Evolutionary conservation across 2,888 invertebrate species (phyloP).

Genomic region (Zaprionus lineosus): DNA sequence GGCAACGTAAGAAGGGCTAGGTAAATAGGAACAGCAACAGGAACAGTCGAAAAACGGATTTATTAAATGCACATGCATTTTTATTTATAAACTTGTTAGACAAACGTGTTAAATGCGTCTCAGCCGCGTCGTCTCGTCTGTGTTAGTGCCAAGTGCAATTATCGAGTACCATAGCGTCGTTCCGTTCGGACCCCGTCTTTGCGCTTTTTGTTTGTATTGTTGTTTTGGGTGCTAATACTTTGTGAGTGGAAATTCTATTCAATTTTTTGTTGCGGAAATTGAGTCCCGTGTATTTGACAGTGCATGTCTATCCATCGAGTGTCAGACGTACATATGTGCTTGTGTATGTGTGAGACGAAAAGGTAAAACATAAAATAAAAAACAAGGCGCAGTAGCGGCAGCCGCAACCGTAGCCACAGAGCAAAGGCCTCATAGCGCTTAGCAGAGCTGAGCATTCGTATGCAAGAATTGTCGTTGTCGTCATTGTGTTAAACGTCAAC

Average conservation of each 20-base stretch:
- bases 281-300: conserved; percentile 17
- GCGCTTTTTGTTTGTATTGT: conserved; percentile 28
- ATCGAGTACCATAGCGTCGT: conserved; percentile 46
- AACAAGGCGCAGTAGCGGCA: conserved; percentile 53
- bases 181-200: conserved; percentile 1
- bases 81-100: conserved; percentile 56
- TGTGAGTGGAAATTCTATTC: conserved; percentile 35
- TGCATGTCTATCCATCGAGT: conserved; percentile 4
- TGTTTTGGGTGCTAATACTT: conserved; percentile 61
- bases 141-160: conserved; percentile 52
- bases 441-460: conserved; percentile 46
- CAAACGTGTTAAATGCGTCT: conserved; percentile 43
- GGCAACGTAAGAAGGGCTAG: conserved; percentile 43
- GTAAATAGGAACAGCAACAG: conserved; percentile 39
- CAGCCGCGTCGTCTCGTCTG: conserved; percentile 20
- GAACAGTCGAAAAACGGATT: conserved; percentile 37
- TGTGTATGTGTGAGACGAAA: conserved; percentile 46
- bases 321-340: not conserved
- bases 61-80: conserved; percentile 57
- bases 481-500: conserved; percentile 34
- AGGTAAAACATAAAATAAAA: conserved; percentile 62
- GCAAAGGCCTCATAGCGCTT: conserved; percentile 12
- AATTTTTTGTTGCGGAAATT: conserved; percentile 58
- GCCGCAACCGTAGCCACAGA: conserved; percentile 35
- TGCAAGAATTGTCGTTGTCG: conserved; percentile 65